Evolutionary conservation across 2,113 vertebrate genomes (phyloP).

Genomic region (Orcinus orca): DNA sequence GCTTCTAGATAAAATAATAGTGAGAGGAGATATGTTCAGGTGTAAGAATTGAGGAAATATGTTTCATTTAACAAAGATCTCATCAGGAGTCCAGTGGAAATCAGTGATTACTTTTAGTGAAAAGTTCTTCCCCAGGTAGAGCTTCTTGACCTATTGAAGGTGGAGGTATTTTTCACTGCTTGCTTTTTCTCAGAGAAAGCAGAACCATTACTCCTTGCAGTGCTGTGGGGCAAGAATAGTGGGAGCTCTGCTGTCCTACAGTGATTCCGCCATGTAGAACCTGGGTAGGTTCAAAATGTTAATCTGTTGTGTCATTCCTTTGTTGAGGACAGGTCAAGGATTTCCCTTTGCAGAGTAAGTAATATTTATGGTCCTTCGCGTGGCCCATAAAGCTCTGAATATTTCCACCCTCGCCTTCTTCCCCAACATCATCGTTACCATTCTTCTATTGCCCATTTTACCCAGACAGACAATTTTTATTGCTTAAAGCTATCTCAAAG

Average conservation of each 20-base stretch:
- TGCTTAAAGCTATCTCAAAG: neutral
- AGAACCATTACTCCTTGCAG: neutral
- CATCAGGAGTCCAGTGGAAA: neutral
- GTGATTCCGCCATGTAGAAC: fast-evolving
- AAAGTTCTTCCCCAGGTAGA: neutral
- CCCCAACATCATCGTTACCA: neutral
- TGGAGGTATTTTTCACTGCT: neutral
- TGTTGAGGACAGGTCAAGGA: neutral
- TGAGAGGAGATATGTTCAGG: neutral
- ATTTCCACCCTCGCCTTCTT: neutral
- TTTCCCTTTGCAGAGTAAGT: neutral
- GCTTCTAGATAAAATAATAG: conserved; percentile 48
- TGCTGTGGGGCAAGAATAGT: neutral
- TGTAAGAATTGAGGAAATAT: conserved; percentile 33
- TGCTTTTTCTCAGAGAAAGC: neutral
- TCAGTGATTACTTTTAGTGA: neutral
- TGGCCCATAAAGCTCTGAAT: neutral
- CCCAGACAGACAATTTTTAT: neutral
- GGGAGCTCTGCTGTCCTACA: neutral
- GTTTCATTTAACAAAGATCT: conserved; percentile 45
- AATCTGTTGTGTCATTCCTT: neutral
- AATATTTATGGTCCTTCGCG: neutral
- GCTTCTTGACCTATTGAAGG: neutral
- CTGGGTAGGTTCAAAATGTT: neutral
- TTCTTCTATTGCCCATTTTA: neutral